Evolutionary conservation across 1,140 invertebrate species (phyloP).

Genomic region (Nomia melanderi): DNA sequence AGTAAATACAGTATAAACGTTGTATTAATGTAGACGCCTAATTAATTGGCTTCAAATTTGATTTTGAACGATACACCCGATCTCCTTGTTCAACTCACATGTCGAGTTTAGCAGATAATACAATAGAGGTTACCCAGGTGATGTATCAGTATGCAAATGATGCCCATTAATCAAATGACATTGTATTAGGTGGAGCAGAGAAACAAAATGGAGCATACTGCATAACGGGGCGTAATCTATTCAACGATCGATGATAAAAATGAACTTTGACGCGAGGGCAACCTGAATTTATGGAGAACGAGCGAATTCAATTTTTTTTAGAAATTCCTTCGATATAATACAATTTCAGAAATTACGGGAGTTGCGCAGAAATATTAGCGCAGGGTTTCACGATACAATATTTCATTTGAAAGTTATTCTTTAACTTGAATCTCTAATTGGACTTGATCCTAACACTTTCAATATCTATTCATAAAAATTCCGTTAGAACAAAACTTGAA

Average conservation of each 20-base stretch:
- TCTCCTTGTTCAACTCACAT: slow-evolving; percentile 26
- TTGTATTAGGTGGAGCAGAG: slow-evolving; percentile 23
- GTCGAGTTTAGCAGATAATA: slow-evolving; percentile 36
- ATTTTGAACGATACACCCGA: slow-evolving; percentile 25
- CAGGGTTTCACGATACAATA: background rate
- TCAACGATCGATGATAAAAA: background rate
- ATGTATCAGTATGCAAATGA: slow-evolving; percentile 52
- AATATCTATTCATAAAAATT: too few species aligned
- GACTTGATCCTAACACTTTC: too few species aligned
- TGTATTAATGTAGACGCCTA: background rate
- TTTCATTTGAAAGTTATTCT: background rate
- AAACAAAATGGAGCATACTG: slow-evolving; percentile 10
- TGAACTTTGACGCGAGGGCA: background rate
- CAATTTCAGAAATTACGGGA: background rate
- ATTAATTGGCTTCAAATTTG: slow-evolving; percentile 26
- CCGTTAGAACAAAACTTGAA: too few species aligned
- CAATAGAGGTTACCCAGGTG: slow-evolving; percentile 24
- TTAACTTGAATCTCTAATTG: background rate
- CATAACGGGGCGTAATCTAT: slow-evolving; percentile 1
- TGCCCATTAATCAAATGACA: slow-evolving; percentile 49
- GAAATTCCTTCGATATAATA: background rate
- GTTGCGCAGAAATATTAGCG: background rate
- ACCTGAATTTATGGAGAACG: background rate
- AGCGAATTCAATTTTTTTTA: background rate
- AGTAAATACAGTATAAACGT: background rate